Conservation (phyloP, 2,888 invertebrate genomes). For the Meliscaeva auricollis region DNA sequence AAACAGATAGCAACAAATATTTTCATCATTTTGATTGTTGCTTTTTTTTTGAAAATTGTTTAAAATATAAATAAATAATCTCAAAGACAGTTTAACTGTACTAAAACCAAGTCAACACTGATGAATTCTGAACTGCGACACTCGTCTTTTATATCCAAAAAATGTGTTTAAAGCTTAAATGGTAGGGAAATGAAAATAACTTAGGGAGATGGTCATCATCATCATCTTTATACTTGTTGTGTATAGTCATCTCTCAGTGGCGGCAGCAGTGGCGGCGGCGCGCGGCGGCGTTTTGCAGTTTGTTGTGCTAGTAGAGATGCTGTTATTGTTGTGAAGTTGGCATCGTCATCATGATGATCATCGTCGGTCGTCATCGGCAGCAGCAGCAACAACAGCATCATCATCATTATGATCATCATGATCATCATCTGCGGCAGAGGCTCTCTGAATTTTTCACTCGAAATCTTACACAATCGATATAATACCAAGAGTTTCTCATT, state of each 20-base stretch:
- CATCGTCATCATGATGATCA: constrained; percentile 23
- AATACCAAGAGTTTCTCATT: constrained; percentile 76
- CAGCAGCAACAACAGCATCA: constrained; percentile 18
- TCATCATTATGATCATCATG: constrained; percentile 23
- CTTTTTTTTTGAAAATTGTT: constrained; percentile 25
- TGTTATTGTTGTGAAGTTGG: constrained; percentile 20
- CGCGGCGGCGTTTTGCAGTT: constrained; percentile 25
- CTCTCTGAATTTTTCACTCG: constrained; percentile 76
- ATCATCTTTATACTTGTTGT: constrained; percentile 37
- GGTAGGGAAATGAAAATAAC: constrained; percentile 76
- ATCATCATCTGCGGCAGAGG: constrained; percentile 63
- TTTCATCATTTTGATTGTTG: constrained; percentile 76
- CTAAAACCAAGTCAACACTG: constrained; percentile 77
- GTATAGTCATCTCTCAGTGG: constrained; percentile 7
- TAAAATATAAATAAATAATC: constrained; percentile 2
- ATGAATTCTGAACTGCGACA: constrained; percentile 78
- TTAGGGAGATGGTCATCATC: constrained; percentile 75
- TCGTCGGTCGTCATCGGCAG: no score
- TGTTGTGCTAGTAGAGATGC: constrained; percentile 4
- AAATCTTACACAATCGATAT: constrained; percentile 76
- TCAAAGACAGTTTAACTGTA: constrained; percentile 63
- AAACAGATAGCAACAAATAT: constrained; percentile 74
- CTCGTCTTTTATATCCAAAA: constrained; percentile 79
- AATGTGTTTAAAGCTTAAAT: constrained; percentile 70
- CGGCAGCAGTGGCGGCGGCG: no score